A percentile compares a stretch with the other conserved stretches of the same genome.
Conservation (phyloP, 92 coral and sea anemone genomes). For the Blastomussa wellsi region DNA sequence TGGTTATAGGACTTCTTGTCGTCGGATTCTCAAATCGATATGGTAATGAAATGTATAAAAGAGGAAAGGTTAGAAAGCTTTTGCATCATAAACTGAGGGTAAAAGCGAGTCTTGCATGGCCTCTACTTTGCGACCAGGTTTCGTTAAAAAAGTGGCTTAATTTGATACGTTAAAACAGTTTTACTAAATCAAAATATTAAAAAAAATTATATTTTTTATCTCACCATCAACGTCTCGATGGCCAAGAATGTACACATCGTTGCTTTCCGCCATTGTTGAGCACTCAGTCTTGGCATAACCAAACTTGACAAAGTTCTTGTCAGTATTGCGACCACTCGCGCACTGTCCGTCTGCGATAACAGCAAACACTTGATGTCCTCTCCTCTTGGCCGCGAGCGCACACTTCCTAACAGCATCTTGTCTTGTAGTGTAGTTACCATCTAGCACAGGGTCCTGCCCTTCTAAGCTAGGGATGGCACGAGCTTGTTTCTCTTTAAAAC, state of each 20-base stretch:
- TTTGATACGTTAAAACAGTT: no score
- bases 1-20: no score
- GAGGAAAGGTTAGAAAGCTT: no score
- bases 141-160: no score
- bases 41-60: no score
- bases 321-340: constrained; percentile 3
- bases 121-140: no score
- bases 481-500: constrained; percentile 11
- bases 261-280: not conserved
- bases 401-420: not conserved
- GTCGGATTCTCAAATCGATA: no score
- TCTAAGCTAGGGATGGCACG: constrained; percentile 21
- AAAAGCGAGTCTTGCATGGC: no score
- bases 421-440: constrained; percentile 1
- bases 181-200: no score
- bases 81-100: no score
- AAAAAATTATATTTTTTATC: not conserved
- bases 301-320: not conserved
- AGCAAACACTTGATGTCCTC: constrained; percentile 1
- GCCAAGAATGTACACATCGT: not conserved
- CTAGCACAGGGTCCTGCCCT: constrained; percentile 31
- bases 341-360: constrained; percentile 19
- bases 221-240: not conserved
- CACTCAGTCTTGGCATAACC: not conserved
- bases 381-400: not conserved